Evolutionary conservation across 2,113 vertebrate species (phyloP), one percentile per base, ranked within the genome.

Genomic region (Etheostoma cragini): DNA sequence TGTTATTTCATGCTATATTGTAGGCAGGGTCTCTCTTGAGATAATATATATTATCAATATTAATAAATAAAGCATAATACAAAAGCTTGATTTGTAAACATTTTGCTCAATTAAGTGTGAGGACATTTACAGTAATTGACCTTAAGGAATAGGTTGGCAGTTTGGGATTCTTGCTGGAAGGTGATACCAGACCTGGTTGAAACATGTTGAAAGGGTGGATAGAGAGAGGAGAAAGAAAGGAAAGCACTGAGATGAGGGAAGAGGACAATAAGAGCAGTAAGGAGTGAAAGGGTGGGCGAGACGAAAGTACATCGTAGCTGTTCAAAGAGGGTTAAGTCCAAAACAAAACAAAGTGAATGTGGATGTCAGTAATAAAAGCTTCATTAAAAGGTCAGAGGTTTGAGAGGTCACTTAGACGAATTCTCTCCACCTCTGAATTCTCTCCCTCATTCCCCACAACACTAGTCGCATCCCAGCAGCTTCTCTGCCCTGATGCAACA

Each of bases 351-450:
- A 87, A 84, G 80, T 86, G 68, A 88, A 88, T 24, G 67, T 81
- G 71, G 82, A 85, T 89, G 87, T 91, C 86, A 89, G 88, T 83
- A 83, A 90, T 89, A 85, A 91, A 89, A 83, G 84, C 85, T 87
- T 90, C 81, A 90, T 89, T 87, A 91, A 94, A 93, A 93, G 88
- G 92, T 87, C 87, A 92, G 54, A 81, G 84, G 88, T 88, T 88
- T 26, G 50, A 73, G 84, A 92, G 91, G 93, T 94, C 92, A 90
- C 78, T 72, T 10, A 63, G 72, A 69, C 50, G 70, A 81, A 70
- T 78, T 84, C 66, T 87, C 89, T 69, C 92, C 88, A 90, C 90
- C 88, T 93, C 88, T 91, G 76, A 85, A 90, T 80, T 84, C 87
- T 89, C 87, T 78, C 69, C 84, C 87, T 88, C 78, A 80, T 88